Evolutionary conservation across 1,140 invertebrate genomes (phyloP).

Genomic region (Samia ricini): DNA sequence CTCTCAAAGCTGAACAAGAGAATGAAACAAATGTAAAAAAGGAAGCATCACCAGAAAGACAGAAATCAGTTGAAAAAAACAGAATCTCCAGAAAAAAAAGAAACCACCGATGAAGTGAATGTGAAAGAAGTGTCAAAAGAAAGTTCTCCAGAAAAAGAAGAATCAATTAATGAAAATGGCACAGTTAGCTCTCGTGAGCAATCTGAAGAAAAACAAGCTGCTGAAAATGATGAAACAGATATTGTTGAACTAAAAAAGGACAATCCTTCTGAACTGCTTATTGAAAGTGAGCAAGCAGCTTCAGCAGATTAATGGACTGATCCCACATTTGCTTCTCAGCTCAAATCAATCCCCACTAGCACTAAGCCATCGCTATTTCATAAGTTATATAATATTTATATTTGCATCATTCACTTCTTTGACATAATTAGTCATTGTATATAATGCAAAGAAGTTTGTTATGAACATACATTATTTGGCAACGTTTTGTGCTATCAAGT

Average conservation of each 20-base stretch:
- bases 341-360: constrained; percentile 66
- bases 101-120: constrained; percentile 22
- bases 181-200: constrained; percentile 58
- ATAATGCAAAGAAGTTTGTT: constrained; percentile 64
- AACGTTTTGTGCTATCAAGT: constrained; percentile 51
- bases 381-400: constrained; percentile 68
- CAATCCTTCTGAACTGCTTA: constrained; percentile 62
- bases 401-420: constrained; percentile 61
- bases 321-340: constrained; percentile 57
- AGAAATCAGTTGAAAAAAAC: constrained; percentile 23
- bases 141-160: constrained; percentile 42
- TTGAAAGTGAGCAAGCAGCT: constrained; percentile 63
- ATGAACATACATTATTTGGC: constrained; percentile 54
- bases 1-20: background rate
- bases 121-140: constrained; percentile 39
- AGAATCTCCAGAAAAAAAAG: constrained; percentile 30
- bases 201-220: constrained; percentile 54
- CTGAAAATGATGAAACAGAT: constrained; percentile 23
- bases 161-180: constrained; percentile 56
- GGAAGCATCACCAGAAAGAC: constrained; percentile 16
- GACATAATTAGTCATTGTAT: constrained; percentile 68
- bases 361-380: constrained; percentile 67
- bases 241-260: constrained; percentile 48
- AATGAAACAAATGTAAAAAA: background rate
- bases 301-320: constrained; percentile 57